Base-by-base conservation (phyloP, 2,888 invertebrate genomes). In the Bugulina stolonifera region DNA sequence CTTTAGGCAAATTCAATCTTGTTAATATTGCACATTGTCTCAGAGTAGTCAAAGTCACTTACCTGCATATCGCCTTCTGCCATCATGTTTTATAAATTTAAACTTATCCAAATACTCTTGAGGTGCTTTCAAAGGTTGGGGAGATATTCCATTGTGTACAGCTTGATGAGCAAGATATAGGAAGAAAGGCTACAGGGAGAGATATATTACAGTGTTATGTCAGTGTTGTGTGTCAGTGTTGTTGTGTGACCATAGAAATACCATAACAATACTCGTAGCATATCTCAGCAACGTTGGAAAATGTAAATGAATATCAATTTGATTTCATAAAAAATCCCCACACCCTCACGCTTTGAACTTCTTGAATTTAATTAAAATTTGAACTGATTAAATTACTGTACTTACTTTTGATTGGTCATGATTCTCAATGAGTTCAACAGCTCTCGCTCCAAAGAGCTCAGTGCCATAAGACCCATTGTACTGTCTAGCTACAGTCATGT, bases 101-200 rank as follows among this genome's bases (percentile, higher is more conserved):
- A 93, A 90, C 78, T 87, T 88, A 0, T 88, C 87, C 0, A 92
- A 87, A 22, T 88, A 86, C 1, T 87, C 85, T 78, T 91, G 90
- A 0, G 92, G 93, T 0, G 91, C 93, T 52, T 93, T 90, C 35
- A 96, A 86, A 0, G 91, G 91, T 81, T 91, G 91, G 81, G 90
- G 90, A 0, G 91, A 89, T 86, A 94, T 94, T 0, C 90, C 93
- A 54, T 92, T 92, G 86, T 96, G 96, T 0, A 93, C 92, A 0
- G 94, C 94, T 77, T 83, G 83, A 74, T 94, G 94, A 0, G 93
- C 89, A 71, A 96, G 85, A 84, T 93, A 93, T 69, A 96, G 87
- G 83, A 96, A 95, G 73, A 96, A 82, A 0, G 96, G 94, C 73
- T 86, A 80, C 1, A 86, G 43, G 43, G n/a, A n/a, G n/a, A n/a